Base-by-base conservation (phyloP, 2,888 invertebrate genomes). In the Philereme transversata region DNA sequence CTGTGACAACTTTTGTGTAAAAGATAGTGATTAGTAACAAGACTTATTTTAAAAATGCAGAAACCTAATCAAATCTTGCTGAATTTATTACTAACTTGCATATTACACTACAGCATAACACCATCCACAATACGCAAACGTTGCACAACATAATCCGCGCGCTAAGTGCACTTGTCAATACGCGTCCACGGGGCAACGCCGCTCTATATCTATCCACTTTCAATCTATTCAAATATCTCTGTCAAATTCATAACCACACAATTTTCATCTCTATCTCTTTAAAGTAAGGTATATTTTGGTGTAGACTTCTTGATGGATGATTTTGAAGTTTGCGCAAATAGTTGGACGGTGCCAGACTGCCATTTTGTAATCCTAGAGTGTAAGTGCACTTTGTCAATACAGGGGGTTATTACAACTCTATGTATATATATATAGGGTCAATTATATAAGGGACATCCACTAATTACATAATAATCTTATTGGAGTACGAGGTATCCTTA, bases 131-230 rank as follows among this genome's bases (percentile, higher is more conserved):
- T 70, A 57, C 56, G 40, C 64, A 44, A 54, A 76, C 70, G 72
- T 72, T 76, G 75, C 74, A 73, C 70, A 72, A 77, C 72, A 76
- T 88, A 89, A 90, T 88, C 87, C 87, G 76, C 80, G 76, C 73
- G 73, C 80, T 79, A 83, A 87, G 87, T 83, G 84, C 85, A 85
- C 88, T 88, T 87, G 88, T 88, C 88, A 88, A 89, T 89, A 87
- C 82, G 69, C 76, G 70, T 77, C 75, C 76, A 72, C 72, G 71
- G 72, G 73, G 76, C 70, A 70, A 72, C 72, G 68, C 68, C 62
- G 69, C 74, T 79, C 73, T 72, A 74, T 76, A 79, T 75, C 66
- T 70, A 73, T 77, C 71, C 68, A 74, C 76, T 77, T 74, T 78
- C 75, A 64, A 81, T 82, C 79, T 83, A 85, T 87, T 86, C 86